Evolutionary conservation across 2,797 vertebrate species (phyloP).

Genomic region (Oophaga sylvatica): DNA sequence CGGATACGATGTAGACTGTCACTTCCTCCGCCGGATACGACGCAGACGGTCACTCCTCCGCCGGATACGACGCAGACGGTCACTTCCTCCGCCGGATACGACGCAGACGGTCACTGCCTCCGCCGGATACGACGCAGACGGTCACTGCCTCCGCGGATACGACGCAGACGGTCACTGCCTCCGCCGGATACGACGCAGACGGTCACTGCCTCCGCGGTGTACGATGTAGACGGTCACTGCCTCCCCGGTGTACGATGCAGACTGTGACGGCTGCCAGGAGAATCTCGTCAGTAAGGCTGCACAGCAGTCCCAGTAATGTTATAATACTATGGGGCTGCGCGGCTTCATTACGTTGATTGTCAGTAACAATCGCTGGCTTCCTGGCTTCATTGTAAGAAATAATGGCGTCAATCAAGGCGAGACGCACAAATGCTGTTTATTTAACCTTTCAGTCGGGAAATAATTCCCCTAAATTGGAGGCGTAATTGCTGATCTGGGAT

Average conservation of each 20-base stretch:
- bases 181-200: too few relatives aligned
- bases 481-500: slow-evolving; percentile 17
- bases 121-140: too few relatives aligned
- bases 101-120: too few relatives aligned
- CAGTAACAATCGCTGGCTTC: not conserved
- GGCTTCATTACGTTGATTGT: not conserved
- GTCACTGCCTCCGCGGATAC: too few relatives aligned
- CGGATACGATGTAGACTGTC: too few relatives aligned
- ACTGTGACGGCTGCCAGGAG: not conserved
- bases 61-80: too few relatives aligned
- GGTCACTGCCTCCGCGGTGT: too few relatives aligned
- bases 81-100: too few relatives aligned
- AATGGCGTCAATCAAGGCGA: not conserved
- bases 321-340: not conserved
- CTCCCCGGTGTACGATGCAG: not conserved
- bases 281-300: not conserved
- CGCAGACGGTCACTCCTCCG: too few relatives aligned
- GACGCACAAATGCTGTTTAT: not conserved
- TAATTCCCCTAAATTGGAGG: not conserved
- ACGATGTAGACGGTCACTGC: too few relatives aligned
- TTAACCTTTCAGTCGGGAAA: slow-evolving; percentile 4
- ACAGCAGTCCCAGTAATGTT: not conserved
- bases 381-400: not conserved
- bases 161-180: too few relatives aligned
- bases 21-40: too few relatives aligned